Conservation (phyloP, 2,888 invertebrate genomes). For the Luffia ferchaultella region DNA sequence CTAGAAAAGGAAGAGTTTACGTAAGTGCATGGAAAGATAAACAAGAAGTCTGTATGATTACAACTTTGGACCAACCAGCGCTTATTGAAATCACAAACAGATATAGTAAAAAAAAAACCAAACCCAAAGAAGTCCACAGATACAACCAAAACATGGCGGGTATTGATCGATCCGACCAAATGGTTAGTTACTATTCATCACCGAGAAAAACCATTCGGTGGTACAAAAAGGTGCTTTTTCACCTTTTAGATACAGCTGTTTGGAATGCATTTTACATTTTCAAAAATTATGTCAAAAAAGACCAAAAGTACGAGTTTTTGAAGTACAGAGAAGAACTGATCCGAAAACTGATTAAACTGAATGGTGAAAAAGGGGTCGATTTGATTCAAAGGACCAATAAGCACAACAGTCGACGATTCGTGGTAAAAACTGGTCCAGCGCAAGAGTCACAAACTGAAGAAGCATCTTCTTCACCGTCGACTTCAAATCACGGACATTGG, state of each 20-base stretch:
- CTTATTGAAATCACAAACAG: conserved; percentile 15
- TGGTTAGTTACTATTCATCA: conserved; percentile 18
- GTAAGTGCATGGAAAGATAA: conserved; percentile 18
- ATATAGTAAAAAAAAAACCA: background rate
- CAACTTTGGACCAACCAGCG: conserved; percentile 12
- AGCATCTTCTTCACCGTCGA: no score
- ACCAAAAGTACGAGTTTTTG: background rate
- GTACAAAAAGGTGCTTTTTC: conserved; percentile 11
- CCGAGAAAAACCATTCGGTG: conserved; percentile 14
- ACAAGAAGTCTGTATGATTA: conserved; percentile 13
- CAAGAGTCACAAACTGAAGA: no score
- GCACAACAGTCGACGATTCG: no score
- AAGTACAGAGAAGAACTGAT: background rate
- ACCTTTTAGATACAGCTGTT: conserved; percentile 5
- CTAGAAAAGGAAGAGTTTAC: conserved; percentile 17
- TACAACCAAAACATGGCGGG: conserved; percentile 18
- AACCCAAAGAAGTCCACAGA: conserved; percentile 3
- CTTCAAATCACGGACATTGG: no score
- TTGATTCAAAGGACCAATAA: no score
- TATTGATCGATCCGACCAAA: conserved; percentile 17
- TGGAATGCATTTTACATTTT: conserved; percentile 1
- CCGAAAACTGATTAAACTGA: conserved; percentile 14
- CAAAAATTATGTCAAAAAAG: conserved; percentile 1
- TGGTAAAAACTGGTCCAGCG: no score
- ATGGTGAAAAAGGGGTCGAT: background rate